Percentiles rank a stretch among this genome's conserved stretches.
phyloP scores from a whole-genome alignment of 2,113 vertebrate species.

The Paedocypris sp. region DNA sequence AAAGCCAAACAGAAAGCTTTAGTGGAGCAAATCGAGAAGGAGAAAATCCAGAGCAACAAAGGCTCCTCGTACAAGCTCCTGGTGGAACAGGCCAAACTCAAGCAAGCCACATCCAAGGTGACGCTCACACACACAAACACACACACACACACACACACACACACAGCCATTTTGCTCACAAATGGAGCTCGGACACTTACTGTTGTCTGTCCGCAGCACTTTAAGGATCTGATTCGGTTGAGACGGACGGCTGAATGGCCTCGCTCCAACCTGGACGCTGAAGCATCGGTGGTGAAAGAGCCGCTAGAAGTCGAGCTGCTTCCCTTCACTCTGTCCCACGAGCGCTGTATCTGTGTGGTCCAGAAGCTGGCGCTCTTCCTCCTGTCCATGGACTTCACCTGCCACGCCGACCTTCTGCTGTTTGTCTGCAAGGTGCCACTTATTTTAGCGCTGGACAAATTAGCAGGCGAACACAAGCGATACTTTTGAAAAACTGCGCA shows the following conservation, averaged over 20 bases:
- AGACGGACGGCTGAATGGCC: constrained; percentile 95
- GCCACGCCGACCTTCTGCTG: constrained; percentile 91
- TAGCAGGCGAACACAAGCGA: no score
- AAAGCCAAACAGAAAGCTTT: constrained; percentile 99
- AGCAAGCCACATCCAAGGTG: constrained; percentile 98
- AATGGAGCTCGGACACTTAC: no score
- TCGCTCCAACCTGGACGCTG: constrained; percentile 84
- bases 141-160: no score
- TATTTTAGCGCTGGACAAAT: not conserved
- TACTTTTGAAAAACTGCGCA: no score
- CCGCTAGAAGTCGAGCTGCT: constrained; percentile 87
- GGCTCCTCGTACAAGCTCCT: constrained; percentile 98
- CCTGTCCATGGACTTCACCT: constrained; percentile 98
- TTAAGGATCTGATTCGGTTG: constrained; percentile 95
- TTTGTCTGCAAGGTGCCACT: constrained; percentile 94
- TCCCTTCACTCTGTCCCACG: constrained; percentile 91
- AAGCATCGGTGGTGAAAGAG: constrained; percentile 77
- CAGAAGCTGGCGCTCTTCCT: constrained; percentile 93
- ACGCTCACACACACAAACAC: no score
- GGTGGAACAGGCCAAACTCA: constrained; percentile 98
- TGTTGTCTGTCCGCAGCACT: constrained; percentile 68
- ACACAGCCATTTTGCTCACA: no score
- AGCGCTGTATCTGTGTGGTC: constrained; percentile 93
- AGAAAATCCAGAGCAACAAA: constrained; percentile 99
- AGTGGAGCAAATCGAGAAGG: constrained; percentile 99